Conservation (phyloP, 2,113 vertebrate genomes). For the Lamprologus lemairii region DNA sequence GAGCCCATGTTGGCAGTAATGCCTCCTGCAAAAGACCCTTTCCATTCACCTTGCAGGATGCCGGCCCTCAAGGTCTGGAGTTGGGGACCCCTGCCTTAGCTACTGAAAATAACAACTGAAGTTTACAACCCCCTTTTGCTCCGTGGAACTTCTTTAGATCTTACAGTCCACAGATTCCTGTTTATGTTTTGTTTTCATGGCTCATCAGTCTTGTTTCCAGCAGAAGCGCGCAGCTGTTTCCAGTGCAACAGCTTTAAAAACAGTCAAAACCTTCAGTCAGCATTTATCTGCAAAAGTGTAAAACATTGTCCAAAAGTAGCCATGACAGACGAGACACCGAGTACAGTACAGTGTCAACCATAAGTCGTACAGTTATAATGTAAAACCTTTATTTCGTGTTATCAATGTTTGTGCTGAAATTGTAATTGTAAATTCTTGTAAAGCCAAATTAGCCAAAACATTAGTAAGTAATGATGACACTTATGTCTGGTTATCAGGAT, state of each 20-base stretch:
- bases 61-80: fast-evolving
- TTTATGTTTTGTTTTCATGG: not conserved
- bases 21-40: not conserved
- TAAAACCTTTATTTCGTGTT: not conserved
- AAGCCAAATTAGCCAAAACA: not conserved
- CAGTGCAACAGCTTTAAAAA: not conserved
- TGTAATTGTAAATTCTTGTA: not conserved
- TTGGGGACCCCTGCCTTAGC: not conserved
- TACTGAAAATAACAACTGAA: not conserved
- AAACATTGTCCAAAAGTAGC: not conserved
- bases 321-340: not conserved
- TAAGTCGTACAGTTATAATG: not conserved
- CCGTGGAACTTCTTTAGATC: not conserved
- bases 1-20: fast-evolving
- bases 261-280: not conserved
- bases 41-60: not conserved
- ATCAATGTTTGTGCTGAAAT: not conserved
- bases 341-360: not conserved
- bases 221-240: not conserved
- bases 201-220: not conserved
- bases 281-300: not conserved
- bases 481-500: not conserved
- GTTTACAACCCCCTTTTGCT: not conserved
- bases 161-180: not conserved
- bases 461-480: not conserved